phyloP scores from a whole-genome alignment of 2,888 invertebrate genomes.

The Scaptomyza reducta region DNA sequence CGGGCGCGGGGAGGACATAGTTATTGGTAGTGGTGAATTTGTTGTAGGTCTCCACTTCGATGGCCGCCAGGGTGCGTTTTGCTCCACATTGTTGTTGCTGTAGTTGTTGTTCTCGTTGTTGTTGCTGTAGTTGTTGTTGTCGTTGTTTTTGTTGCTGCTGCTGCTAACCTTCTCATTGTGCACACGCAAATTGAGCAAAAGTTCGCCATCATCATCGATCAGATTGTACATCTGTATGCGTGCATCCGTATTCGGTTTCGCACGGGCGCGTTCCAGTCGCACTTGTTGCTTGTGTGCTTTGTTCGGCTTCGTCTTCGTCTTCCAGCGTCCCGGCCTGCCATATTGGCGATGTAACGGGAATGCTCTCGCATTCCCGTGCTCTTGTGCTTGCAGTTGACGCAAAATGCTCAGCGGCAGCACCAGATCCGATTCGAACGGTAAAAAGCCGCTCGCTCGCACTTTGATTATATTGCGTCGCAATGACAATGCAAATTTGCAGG shows the following conservation, averaged over 20 bases:
- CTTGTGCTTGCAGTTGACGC: constrained; percentile 65
- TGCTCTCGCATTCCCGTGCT: constrained; percentile 50
- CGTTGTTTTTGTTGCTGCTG: background rate
- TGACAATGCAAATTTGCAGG: constrained; percentile 2
- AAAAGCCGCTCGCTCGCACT: constrained; percentile 62
- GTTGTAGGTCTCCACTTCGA: constrained; percentile 67
- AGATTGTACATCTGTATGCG: constrained; percentile 63
- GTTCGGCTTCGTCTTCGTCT: constrained; percentile 14
- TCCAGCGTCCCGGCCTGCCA: constrained; percentile 4
- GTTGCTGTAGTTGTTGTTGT: constrained; percentile 1
- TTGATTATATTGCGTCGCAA: constrained; percentile 57
- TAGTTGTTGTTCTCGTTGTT: constrained; percentile 1
- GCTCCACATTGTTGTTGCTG: constrained; percentile 3
- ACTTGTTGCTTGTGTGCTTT: constrained; percentile 50
- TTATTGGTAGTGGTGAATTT: constrained; percentile 2
- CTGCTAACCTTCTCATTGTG: constrained; percentile 47
- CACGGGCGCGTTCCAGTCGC: constrained; percentile 60
- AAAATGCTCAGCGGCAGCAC: constrained; percentile 60
- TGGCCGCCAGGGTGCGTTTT: constrained; percentile 56
- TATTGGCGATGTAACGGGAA: constrained; percentile 2
- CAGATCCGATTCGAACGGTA: constrained; percentile 69
- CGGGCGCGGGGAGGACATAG: constrained; percentile 63
- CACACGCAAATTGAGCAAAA: constrained; percentile 64
- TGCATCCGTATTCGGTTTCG: constrained; percentile 13
- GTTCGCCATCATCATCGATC: constrained; percentile 70